Conservation (phyloP, 2,113 vertebrate species). For the Zapus hudsonius region DNA sequence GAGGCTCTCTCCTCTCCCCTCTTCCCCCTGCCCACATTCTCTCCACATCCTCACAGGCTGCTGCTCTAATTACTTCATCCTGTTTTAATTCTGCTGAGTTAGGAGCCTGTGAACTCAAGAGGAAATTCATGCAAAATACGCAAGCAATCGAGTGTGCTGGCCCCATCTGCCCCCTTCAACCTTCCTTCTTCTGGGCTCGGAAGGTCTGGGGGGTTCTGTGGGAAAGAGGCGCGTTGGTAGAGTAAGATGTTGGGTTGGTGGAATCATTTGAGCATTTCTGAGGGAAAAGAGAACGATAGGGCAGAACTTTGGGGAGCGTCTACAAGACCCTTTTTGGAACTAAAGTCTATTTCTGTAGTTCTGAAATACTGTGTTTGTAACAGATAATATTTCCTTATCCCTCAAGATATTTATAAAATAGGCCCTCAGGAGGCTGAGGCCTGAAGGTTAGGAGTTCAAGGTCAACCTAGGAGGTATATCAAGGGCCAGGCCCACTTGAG, state of each 20-base stretch:
- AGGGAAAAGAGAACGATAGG: neutral
- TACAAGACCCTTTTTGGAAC: neutral
- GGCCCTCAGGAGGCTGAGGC: neutral
- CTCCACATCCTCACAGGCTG: constrained; percentile 66
- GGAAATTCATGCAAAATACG: constrained; percentile 76
- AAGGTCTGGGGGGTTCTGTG: constrained; percentile 8
- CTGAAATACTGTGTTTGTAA: neutral
- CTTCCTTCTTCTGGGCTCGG: constrained; percentile 47
- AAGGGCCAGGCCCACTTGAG: too few relatives aligned
- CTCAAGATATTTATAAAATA: constrained; percentile 19
- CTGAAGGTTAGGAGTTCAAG: neutral
- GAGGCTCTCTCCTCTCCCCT: neutral
- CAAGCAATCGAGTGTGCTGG: constrained; percentile 71
- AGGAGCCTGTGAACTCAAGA: constrained; percentile 77
- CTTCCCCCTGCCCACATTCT: constrained; percentile 67
- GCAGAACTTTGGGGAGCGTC: neutral
- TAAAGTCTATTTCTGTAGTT: neutral
- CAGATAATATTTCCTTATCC: constrained; percentile 35
- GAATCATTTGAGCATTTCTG: constrained; percentile 43
- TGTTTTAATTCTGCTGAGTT: constrained; percentile 82
- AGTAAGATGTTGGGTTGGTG: neutral
- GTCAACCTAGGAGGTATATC: neutral
- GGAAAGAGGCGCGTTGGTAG: neutral
- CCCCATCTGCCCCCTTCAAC: constrained; percentile 62
- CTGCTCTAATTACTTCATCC: constrained; percentile 79